Conservation (phyloP, 1,140 invertebrate species). For the Xylocopa sonorina region DNA sequence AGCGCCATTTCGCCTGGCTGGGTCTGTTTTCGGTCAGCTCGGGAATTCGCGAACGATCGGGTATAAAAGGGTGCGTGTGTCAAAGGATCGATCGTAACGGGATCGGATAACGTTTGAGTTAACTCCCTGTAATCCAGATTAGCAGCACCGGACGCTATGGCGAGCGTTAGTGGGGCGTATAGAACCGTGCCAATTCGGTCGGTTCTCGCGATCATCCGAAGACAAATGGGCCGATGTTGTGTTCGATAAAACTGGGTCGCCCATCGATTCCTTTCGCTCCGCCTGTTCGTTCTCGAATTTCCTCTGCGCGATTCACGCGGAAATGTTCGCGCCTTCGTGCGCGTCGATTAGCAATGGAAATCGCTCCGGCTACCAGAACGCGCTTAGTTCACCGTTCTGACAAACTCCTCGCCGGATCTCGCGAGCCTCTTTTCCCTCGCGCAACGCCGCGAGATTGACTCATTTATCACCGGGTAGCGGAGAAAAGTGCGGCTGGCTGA, state of each 20-base stretch:
- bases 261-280: background rate
- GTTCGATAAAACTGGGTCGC: conserved; percentile 37
- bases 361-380: conserved; percentile 5
- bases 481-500: background rate
- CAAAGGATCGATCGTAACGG: conserved; percentile 21
- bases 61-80: too few species aligned
- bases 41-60: too few species aligned
- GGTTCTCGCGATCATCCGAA: conserved; percentile 20
- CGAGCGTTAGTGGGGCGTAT: background rate
- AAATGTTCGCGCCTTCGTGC: background rate
- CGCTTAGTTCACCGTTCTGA: background rate
- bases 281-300: background rate
- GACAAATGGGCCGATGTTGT: conserved; percentile 4
- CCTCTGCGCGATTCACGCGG: background rate
- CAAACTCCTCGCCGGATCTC: background rate
- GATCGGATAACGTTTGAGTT: conserved; percentile 35
- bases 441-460: conserved; percentile 5
- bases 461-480: background rate
- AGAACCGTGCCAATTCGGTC: conserved; percentile 40
- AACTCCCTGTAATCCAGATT: conserved; percentile 42
- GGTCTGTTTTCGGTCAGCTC: background rate
- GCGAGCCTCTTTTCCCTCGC: background rate
- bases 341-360: conserved; percentile 7
- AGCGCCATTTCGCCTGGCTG: background rate
- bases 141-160: background rate